Percentiles rank a stretch among this genome's conserved stretches.
These are phyloP conservation scores for Tetropium fuscum DNA, from an alignment of 2,888 invertebrate genomes.

Conservation along the genomic window DNA sequence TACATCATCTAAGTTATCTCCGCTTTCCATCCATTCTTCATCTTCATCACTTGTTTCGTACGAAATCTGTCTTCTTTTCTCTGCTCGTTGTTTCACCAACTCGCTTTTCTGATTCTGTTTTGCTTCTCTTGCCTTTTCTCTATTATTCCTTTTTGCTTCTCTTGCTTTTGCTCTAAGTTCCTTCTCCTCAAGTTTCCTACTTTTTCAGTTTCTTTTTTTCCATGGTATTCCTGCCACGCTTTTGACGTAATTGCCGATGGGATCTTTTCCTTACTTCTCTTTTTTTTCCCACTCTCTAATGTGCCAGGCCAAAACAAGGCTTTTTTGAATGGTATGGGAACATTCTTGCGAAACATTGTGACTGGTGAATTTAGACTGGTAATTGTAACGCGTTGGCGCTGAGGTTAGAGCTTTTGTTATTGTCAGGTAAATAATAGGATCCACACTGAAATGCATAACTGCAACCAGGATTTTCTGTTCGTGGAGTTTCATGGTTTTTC, in stretches of 20 bases:
- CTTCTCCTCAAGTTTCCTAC: constrained; percentile 12
- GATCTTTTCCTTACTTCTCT: constrained; percentile 12
- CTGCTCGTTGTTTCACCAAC: not conserved
- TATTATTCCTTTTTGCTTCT: constrained; percentile 19
- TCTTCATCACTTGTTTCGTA: constrained; percentile 22
- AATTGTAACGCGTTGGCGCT: no score
- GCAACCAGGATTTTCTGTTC: no score
- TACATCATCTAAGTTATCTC: constrained; percentile 28
- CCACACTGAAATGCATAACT: no score
- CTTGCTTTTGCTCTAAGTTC: constrained; percentile 25
- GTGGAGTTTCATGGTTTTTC: no score
- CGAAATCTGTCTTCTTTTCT: constrained; percentile 15
- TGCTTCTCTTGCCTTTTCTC: not conserved
- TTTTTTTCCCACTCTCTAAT: no score
- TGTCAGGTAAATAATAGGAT: no score
- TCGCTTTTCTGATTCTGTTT: constrained; percentile 8
- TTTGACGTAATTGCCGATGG: constrained; percentile 18
- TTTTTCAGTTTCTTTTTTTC: constrained; percentile 16
- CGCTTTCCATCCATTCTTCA: constrained; percentile 27
- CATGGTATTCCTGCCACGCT: constrained; percentile 18
- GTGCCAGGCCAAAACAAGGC: constrained; percentile 13
- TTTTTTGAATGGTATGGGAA: constrained; percentile 14
- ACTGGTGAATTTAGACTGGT: no score
- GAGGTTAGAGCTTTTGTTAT: no score
- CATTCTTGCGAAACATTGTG: no score